Percentiles rank a stretch among this genome's conserved stretches.
phyloP scores from a whole-genome alignment of 2,888 invertebrate genomes.

The Napeogenes inachia region DNA sequence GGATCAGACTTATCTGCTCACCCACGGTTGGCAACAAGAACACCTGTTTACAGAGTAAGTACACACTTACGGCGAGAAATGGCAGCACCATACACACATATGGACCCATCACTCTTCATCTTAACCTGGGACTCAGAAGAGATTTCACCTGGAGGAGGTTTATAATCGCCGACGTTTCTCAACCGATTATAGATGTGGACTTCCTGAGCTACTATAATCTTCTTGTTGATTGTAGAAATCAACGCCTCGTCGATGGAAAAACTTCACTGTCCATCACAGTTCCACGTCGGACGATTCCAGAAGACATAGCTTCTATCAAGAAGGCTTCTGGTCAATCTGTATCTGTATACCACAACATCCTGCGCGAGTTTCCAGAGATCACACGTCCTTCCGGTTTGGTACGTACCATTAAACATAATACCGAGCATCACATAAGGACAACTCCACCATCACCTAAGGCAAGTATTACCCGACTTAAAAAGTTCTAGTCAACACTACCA shows the following conservation, averaged over 20 bases:
- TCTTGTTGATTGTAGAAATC: conserved; percentile 37
- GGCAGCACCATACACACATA: conserved; percentile 3
- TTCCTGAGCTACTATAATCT: conserved; percentile 40
- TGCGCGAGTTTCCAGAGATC: too few relatives aligned
- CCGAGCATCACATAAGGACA: too few relatives aligned
- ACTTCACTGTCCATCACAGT: conserved; percentile 21
- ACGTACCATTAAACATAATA: too few relatives aligned
- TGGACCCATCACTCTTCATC: not conserved
- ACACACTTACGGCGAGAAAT: conserved; percentile 2
- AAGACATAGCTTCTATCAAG: too few relatives aligned
- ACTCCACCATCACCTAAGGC: too few relatives aligned
- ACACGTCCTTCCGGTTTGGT: too few relatives aligned
- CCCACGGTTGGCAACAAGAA: too few relatives aligned
- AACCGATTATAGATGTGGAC: conserved; percentile 45
- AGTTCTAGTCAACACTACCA: conserved; percentile 14
- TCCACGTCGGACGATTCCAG: too few relatives aligned
- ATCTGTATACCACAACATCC: too few relatives aligned
- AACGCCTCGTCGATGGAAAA: conserved; percentile 30
- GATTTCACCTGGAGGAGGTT: conserved; percentile 42
- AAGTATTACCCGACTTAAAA: conserved; percentile 3
- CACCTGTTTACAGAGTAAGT: not conserved
- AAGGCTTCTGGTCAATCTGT: too few relatives aligned
- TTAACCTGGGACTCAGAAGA: conserved; percentile 17
- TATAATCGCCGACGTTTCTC: conserved; percentile 38
- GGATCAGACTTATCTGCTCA: too few relatives aligned